These are phyloP conservation scores for Acronicta aceris DNA, from an alignment of 2,888 invertebrate species.

Conservation along the genomic window DNA sequence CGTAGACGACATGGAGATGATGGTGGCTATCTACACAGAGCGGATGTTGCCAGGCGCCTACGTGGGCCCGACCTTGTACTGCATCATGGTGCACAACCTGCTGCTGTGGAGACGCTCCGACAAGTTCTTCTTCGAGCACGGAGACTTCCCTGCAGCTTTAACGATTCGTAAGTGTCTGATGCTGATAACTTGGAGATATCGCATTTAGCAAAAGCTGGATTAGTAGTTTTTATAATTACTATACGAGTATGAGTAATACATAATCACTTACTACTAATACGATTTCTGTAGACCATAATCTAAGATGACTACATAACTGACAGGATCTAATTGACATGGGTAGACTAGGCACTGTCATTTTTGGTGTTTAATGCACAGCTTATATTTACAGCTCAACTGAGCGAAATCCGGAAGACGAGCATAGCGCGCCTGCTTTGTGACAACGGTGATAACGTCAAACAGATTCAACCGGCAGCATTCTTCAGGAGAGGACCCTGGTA, in stretches of 20 bases:
- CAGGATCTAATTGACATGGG: too few species aligned
- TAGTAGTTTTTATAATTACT: too few species aligned
- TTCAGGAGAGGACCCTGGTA: conserved; percentile 17
- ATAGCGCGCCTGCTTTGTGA: conserved; percentile 93
- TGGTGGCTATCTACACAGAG: conserved; percentile 65
- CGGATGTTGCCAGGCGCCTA: conserved; percentile 50
- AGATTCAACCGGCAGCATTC: conserved; percentile 75
- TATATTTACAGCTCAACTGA: conserved; percentile 52
- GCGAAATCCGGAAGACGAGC: conserved; percentile 91
- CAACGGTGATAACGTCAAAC: conserved; percentile 90
- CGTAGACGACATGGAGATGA: conserved; percentile 64
- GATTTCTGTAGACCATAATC: too few species aligned
- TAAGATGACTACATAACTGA: too few species aligned
- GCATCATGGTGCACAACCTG: conserved; percentile 63
- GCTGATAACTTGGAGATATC: neutral
- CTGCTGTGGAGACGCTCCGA: conserved; percentile 63
- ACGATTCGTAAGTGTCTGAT: conserved; percentile 51
- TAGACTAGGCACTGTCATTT: neutral
- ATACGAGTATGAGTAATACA: too few species aligned
- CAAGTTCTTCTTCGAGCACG: conserved; percentile 65
- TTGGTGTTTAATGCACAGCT: neutral
- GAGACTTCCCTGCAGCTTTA: conserved; percentile 53
- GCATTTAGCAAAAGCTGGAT: too few species aligned
- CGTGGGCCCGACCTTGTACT: conserved; percentile 63
- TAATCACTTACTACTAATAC: too few species aligned